A percentile compares a stretch with the other conserved stretches of the same genome.
phyloP scores from a whole-genome alignment of 2,113 vertebrate species.

The Balaeniceps rex region DNA sequence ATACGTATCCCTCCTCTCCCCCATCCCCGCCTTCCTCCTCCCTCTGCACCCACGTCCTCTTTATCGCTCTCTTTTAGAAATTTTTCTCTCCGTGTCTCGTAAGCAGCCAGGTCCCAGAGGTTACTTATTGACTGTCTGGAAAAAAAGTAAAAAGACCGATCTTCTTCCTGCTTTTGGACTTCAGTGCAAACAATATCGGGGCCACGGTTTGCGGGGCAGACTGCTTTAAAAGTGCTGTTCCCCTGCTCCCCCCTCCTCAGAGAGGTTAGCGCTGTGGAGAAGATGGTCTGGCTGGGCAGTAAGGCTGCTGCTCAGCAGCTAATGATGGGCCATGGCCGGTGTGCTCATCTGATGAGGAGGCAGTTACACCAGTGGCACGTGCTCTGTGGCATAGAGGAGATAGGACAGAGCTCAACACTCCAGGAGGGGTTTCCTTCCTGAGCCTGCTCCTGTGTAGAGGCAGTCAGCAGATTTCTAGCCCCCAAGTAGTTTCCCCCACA shows the following conservation, averaged over 20 bases:
- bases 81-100: not conserved
- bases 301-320: not conserved
- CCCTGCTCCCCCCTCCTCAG: not conserved
- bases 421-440: not conserved
- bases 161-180: not conserved
- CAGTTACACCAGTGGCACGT: accelerated
- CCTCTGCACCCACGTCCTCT: conserved; percentile 43
- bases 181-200: not conserved
- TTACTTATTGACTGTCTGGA: not conserved
- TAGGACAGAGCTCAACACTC: not conserved
- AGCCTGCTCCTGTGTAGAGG: not conserved
- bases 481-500: not conserved
- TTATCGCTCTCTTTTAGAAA: not conserved
- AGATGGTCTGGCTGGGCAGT: not conserved
- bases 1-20: conserved; percentile 67
- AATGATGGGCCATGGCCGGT: accelerated
- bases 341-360: not conserved
- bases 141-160: not conserved
- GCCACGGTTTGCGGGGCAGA: not conserved
- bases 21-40: conserved; percentile 20
- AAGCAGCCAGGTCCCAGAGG: not conserved
- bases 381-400: not conserved
- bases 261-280: accelerated
- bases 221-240: not conserved
- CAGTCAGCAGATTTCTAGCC: not conserved